phyloP scores from a whole-genome alignment of 2,113 vertebrate species.

The Merops nubicus region DNA sequence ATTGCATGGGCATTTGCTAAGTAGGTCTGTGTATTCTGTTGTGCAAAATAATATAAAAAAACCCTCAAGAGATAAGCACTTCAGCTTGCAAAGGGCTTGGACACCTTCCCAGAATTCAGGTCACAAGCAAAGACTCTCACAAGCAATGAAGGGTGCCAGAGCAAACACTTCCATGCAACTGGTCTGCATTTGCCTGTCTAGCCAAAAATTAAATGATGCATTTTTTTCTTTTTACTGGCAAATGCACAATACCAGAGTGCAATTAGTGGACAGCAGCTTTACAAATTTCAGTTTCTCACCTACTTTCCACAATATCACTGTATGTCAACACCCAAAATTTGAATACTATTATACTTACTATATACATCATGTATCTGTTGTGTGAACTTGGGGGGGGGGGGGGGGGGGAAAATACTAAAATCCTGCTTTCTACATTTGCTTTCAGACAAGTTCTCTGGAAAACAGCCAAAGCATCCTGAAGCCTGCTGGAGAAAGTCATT shows the following conservation, averaged over 20 bases:
- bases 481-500: background rate
- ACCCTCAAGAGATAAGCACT: conserved; percentile 31
- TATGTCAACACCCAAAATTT: background rate
- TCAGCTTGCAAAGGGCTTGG: background rate
- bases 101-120: conserved; percentile 54
- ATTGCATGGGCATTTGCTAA: conserved; percentile 1
- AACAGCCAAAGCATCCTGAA: background rate
- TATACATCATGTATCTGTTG: background rate
- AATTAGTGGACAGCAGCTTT: background rate
- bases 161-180: conserved; percentile 40
- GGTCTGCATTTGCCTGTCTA: background rate
- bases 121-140: conserved; percentile 34
- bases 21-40: background rate
- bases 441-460: background rate
- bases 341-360: background rate
- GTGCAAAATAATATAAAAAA: background rate
- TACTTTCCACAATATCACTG: background rate
- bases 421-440: background rate
- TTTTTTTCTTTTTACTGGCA: background rate
- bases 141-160: conserved; percentile 44
- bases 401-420: too few relatives aligned
- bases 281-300: background rate
- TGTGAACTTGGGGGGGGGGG: too few relatives aligned
- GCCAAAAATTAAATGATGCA: conserved; percentile 3
- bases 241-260: background rate